Percentiles rank a stretch among this genome's conserved stretches.
These are phyloP conservation scores for Cordilura impudica DNA, from an alignment of 2,888 invertebrate genomes.

Conservation along the genomic window DNA sequence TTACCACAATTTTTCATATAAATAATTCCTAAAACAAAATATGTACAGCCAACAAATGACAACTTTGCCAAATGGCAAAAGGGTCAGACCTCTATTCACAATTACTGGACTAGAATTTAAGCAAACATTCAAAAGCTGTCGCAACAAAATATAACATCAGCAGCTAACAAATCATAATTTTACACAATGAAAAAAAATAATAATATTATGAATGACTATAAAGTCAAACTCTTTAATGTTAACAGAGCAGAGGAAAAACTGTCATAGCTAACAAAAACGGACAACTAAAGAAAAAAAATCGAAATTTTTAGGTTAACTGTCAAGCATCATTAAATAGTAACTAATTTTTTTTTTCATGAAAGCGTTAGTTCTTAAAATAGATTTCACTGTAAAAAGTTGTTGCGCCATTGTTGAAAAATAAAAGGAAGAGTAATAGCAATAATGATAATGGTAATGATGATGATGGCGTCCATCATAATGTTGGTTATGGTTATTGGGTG, in stretches of 20 bases:
- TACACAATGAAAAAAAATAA: constrained; percentile 37
- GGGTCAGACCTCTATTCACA: constrained; percentile 25
- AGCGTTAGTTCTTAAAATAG: not conserved
- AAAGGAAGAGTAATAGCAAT: constrained; percentile 31
- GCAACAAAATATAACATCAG: constrained; percentile 25
- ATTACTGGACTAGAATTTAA: constrained; percentile 28
- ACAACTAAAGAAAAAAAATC: not conserved
- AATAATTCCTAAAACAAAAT: not conserved
- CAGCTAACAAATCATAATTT: constrained; percentile 62
- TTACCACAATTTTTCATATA: constrained; percentile 13
- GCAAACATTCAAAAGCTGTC: constrained; percentile 43
- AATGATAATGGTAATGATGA: constrained; percentile 37
- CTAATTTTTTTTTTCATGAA: not conserved
- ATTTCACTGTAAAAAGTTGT: not conserved
- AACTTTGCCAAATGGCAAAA: constrained; percentile 37
- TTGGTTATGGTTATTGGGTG: constrained; percentile 40
- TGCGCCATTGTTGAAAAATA: not conserved
- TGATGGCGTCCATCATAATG: constrained; percentile 19
- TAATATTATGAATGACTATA: constrained; percentile 45
- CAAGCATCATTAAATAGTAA: not conserved
- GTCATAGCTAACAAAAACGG: not conserved
- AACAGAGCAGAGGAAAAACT: not conserved
- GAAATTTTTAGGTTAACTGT: not conserved
- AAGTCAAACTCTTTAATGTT: constrained; percentile 27
- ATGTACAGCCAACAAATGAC: constrained; percentile 38